These are phyloP conservation scores for Polylopha cassiicola DNA, from an alignment of 2,888 invertebrate genomes.

Conservation along the genomic window DNA sequence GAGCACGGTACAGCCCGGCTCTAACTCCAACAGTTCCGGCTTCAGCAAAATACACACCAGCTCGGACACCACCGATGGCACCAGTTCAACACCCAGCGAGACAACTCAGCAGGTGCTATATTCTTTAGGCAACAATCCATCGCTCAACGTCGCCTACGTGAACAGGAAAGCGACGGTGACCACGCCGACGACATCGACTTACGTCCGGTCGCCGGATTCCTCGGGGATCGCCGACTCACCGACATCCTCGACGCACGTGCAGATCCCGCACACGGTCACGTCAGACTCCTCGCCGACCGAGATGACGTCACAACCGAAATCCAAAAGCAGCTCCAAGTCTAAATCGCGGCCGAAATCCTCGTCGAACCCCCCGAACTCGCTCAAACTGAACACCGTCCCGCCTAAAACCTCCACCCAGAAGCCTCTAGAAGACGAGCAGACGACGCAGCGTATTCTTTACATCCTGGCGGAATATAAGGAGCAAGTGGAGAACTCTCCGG, in stretches of 20 bases:
- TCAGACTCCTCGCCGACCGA: constrained; percentile 47
- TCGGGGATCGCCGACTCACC: constrained; percentile 56
- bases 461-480: constrained; percentile 89
- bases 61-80: constrained; percentile 47
- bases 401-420: constrained; percentile 78
- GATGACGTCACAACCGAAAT: constrained; percentile 39
- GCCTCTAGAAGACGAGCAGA: constrained; percentile 88
- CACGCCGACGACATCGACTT: constrained; percentile 52
- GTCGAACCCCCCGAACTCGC: constrained; percentile 73
- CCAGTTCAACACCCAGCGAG: constrained; percentile 38
- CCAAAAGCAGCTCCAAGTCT: constrained; percentile 56
- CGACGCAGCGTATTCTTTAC: constrained; percentile 86
- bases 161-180: constrained; percentile 59
- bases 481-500: constrained; percentile 87
- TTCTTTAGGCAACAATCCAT: constrained; percentile 56
- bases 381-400: constrained; percentile 81
- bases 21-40: constrained; percentile 36
- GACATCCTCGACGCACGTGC: constrained; percentile 51
- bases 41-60: constrained; percentile 44
- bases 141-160: constrained; percentile 62
- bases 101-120: constrained; percentile 60
- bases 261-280: constrained; percentile 50
- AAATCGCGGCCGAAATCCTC: constrained; percentile 78
- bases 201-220: constrained; percentile 63
- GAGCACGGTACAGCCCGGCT: constrained; percentile 78